Percentiles rank a stretch among this genome's conserved stretches.
These are phyloP conservation scores for Caretta caretta DNA, from an alignment of 2,113 vertebrate genomes.

Conservation along the genomic window DNA sequence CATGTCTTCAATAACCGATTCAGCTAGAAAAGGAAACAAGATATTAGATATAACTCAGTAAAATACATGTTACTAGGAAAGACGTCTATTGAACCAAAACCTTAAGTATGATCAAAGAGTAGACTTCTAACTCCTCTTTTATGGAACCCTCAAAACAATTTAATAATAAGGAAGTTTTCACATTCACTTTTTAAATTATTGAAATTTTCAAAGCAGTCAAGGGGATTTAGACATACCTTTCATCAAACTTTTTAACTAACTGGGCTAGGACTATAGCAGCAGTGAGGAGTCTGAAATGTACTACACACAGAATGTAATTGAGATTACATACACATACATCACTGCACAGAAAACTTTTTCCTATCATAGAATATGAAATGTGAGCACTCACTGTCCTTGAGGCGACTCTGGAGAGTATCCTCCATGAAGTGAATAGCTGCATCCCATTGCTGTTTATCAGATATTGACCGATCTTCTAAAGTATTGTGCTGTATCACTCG, in stretches of 20 bases:
- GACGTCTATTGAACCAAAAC: not conserved
- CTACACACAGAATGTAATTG: not conserved
- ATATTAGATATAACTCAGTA: not conserved
- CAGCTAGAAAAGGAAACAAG: constrained; percentile 79
- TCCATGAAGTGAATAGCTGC: constrained; percentile 99
- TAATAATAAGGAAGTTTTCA: not conserved
- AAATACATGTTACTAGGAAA: not conserved
- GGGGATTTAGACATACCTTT: not conserved
- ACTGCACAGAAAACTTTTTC: not conserved
- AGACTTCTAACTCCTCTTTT: not conserved
- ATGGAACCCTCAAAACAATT: not conserved
- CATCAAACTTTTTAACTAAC: not conserved
- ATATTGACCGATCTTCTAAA: constrained; percentile 97
- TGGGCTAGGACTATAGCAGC: not conserved
- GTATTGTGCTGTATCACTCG: constrained; percentile 98
- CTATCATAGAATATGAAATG: not conserved
- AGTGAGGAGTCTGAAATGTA: not conserved
- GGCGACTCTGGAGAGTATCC: constrained; percentile 93
- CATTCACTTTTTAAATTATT: not conserved
- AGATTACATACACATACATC: not conserved
- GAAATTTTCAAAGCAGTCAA: not conserved
- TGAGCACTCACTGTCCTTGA: constrained; percentile 92
- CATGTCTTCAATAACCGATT: constrained; percentile 95
- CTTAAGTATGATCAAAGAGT: not conserved
- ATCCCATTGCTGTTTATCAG: constrained; percentile 98